Conservation (phyloP, 1,140 invertebrate genomes). For the Drosophila ambigua region DNA sequence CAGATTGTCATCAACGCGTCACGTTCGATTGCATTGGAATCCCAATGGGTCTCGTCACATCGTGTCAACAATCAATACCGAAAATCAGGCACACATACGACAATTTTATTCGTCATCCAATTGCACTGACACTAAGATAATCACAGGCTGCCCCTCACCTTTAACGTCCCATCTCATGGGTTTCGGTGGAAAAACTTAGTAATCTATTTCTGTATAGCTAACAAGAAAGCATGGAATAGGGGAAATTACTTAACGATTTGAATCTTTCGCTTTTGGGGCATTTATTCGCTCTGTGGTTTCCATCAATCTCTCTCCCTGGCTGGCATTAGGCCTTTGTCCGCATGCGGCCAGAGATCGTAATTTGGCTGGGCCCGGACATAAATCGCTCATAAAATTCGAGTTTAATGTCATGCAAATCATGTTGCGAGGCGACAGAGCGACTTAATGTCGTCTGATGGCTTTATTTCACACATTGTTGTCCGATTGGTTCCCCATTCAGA, state of each 20-base stretch:
- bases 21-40: conserved; percentile 24
- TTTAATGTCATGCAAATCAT: conserved; percentile 76
- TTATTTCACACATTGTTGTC: conserved; percentile 54
- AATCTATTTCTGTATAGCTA: neutral
- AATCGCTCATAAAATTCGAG: conserved; percentile 72
- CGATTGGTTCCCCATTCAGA: conserved; percentile 25
- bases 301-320: conserved; percentile 27
- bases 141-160: neutral
- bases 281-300: conserved; percentile 43
- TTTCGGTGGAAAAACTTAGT: no score
- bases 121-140: conserved; percentile 2
- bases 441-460: conserved; percentile 75
- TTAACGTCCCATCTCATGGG: no score
- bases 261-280: conserved; percentile 10
- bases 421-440: conserved; percentile 60
- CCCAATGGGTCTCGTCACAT: conserved; percentile 11
- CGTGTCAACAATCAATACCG: neutral
- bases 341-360: conserved; percentile 43
- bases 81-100: conserved; percentile 1
- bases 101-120: conserved; percentile 22
- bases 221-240: conserved; percentile 2
- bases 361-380: conserved; percentile 54
- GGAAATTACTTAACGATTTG: neutral
- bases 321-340: conserved; percentile 12
- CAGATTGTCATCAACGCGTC: conserved; percentile 58